Percentiles rank a stretch among this genome's conserved stretches.
These are phyloP conservation scores for Gryon sp. DNA, from an alignment of 1,140 invertebrate species.

Conservation along the genomic window DNA sequence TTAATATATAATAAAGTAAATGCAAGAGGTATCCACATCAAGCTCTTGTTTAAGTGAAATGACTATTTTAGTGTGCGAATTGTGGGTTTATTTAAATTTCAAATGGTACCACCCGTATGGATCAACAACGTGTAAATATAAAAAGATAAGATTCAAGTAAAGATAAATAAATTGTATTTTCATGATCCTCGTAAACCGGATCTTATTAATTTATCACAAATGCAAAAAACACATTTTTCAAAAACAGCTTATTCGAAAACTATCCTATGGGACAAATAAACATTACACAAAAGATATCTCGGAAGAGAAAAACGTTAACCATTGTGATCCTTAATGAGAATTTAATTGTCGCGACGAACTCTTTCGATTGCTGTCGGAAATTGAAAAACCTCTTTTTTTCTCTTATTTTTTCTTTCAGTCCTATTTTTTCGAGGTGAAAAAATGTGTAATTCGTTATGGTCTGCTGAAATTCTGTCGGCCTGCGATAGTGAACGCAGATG, in stretches of 20 bases:
- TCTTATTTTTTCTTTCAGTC: no score
- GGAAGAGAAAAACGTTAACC: no score
- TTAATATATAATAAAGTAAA: background rate
- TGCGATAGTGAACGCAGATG: slow-evolving; percentile 23
- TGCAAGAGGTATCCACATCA: background rate
- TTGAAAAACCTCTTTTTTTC: no score
- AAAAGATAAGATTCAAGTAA: background rate
- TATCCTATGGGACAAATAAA: no score
- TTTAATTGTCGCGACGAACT: no score
- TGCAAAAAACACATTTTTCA: background rate
- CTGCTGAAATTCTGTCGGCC: slow-evolving; percentile 7
- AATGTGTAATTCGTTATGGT: background rate
- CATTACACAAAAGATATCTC: no score
- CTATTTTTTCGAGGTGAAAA: no score
- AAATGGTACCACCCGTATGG: no score
- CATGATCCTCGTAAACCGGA: slow-evolving; percentile 1
- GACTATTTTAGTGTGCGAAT: slow-evolving; percentile 2
- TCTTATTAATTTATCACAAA: background rate
- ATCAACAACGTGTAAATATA: background rate
- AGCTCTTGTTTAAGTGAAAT: background rate
- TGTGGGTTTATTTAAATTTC: slow-evolving; percentile 4
- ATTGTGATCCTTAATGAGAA: no score
- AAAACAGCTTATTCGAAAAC: no score
- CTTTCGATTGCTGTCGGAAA: no score
- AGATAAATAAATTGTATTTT: slow-evolving; percentile 7